A percentile compares a stretch with the other conserved stretches of the same genome.
Conservation (phyloP, 2,113 vertebrate genomes). For the Dendropsophus ebraccatus region DNA sequence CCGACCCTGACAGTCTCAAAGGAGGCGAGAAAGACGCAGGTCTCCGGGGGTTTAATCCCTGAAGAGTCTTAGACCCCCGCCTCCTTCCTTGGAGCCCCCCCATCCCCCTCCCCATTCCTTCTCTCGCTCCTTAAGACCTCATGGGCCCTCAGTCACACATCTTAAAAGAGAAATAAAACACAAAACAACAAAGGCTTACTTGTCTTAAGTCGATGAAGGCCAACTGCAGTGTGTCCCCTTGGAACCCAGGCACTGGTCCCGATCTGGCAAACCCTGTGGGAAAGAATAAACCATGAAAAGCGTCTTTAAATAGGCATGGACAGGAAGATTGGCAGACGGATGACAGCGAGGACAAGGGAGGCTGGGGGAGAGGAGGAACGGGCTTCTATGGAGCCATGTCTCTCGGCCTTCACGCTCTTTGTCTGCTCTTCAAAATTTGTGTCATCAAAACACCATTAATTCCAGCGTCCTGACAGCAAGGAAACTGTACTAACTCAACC, state of each 20-base stretch:
- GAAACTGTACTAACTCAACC: constrained; percentile 87
- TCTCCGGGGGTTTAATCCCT: constrained; percentile 73
- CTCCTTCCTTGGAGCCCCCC: background rate
- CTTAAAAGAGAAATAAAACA: constrained; percentile 83
- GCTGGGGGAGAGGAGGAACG: constrained; percentile 82
- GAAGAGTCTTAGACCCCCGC: constrained; percentile 42
- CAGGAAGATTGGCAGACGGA: constrained; percentile 99
- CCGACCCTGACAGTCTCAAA: constrained; percentile 42
- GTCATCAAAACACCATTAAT: constrained; percentile 96
- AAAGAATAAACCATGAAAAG: constrained; percentile 97
- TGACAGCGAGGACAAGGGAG: constrained; percentile 94
- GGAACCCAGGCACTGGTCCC: constrained; percentile 99
- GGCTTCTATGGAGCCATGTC: constrained; percentile 89
- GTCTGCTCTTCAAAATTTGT: constrained; percentile 86
- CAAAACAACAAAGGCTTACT: constrained; percentile 98
- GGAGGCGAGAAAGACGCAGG: constrained; percentile 68
- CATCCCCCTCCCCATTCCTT: constrained; percentile 26
- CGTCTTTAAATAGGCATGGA: constrained; percentile 93
- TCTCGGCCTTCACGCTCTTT: constrained; percentile 84
- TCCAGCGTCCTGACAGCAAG: constrained; percentile 88
- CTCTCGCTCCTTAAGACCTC: constrained; percentile 77
- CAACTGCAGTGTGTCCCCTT: constrained; percentile 99
- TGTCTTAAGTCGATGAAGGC: constrained; percentile 99
- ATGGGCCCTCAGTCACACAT: constrained; percentile 88
- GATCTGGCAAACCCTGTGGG: constrained; percentile 99